These are phyloP conservation scores for Pocota personata DNA, from an alignment of 2,888 invertebrate species.

Conservation along the genomic window DNA sequence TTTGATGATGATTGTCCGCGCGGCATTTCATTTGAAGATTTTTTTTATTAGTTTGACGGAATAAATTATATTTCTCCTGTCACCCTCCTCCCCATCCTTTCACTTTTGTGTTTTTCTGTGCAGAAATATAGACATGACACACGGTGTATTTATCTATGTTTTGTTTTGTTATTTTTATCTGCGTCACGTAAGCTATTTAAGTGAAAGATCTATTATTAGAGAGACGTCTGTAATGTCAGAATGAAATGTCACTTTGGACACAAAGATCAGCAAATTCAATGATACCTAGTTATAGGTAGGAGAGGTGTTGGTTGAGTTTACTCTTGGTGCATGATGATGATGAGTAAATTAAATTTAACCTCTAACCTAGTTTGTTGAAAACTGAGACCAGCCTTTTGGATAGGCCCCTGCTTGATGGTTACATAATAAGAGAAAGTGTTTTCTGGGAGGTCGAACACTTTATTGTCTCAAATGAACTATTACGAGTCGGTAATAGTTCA, in stretches of 20 bases:
- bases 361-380: slow-evolving; percentile 20
- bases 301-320: background rate
- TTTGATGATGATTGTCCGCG: slow-evolving; percentile 68
- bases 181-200: slow-evolving; percentile 48
- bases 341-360: slow-evolving; percentile 21
- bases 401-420: background rate
- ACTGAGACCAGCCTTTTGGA: background rate
- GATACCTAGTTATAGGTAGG: background rate
- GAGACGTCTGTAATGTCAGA: slow-evolving; percentile 33
- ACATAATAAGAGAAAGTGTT: slow-evolving; percentile 25
- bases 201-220: slow-evolving; percentile 35
- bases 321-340: slow-evolving; percentile 4
- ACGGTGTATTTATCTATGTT: background rate
- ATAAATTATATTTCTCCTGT: slow-evolving; percentile 60
- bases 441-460: background rate
- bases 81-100: background rate
- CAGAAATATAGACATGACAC: slow-evolving; percentile 23
- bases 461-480: slow-evolving; percentile 10
- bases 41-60: slow-evolving; percentile 67
- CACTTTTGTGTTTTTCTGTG: background rate
- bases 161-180: slow-evolving; percentile 21
- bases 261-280: slow-evolving; percentile 17
- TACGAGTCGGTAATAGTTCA: background rate
- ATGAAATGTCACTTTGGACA: slow-evolving; percentile 34
- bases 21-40: slow-evolving; percentile 67